Base-by-base conservation (phyloP, 2,888 invertebrate species). In the Agrotis segetum region DNA sequence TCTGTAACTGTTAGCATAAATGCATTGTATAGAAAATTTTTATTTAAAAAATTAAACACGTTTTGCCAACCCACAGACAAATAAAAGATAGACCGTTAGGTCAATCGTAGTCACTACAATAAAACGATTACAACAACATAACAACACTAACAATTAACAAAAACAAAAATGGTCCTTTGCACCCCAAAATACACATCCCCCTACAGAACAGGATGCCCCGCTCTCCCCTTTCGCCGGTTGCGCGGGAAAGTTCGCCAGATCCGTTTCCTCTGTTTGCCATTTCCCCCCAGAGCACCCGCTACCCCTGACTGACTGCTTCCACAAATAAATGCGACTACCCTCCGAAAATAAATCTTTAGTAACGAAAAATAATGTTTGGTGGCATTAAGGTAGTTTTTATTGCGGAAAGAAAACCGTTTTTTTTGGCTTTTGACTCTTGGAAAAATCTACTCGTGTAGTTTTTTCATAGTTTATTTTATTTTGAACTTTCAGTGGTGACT, bases 231-330 rank as follows among this genome's bases (percentile, higher is more conserved):
- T 88, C 88, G 89, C 92, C 90, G 89, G 90, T 87, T 93, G 90
- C 91, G 87, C 93, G 91, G 93, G 91, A 94, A 95, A 95, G 92
- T 94, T 94, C 89, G 87, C 88, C 87, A 88, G 92, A 93, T 94
- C 94, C 93, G 94, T 93, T 96, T 96, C 96, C 96, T 95, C 93
- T 94, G 92, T 96, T 94, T 94, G 93, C 94, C 87, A 89, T 91
- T 89, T 90, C 88, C 89, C 89, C 90, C 88, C 82, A 66, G 50
- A 52, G 62, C 86, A 87, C 87, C 85, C 81, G 85, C 86, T 86
- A 79, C 81, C 85, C 88, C 88, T 90, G 92, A 91, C 88, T 86
- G 88, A 87, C 88, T 84, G 85, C 88, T 90, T 89, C 88, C 87
- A 88, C 92, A 92, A 94, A 94, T 93, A 94, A 94, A 93, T 93